Conservation (phyloP, 2,888 invertebrate species). For the Laothoe populi region DNA sequence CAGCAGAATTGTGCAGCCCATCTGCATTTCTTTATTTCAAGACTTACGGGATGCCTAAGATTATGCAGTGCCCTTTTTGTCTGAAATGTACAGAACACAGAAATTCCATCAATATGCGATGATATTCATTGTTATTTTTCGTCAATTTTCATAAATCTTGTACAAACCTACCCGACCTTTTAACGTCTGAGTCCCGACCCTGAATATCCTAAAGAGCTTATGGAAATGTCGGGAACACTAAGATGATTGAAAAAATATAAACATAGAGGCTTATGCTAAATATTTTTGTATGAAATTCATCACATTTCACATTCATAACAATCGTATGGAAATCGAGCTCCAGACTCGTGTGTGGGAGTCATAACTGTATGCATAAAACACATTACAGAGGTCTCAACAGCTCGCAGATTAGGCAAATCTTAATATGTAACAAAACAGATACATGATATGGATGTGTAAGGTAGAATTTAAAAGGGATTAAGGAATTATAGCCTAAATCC, state of each 20-base stretch:
- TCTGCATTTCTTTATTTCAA: too few species aligned
- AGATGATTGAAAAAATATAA: conserved; percentile 20
- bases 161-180: not conserved
- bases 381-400: not conserved
- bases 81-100: too few species aligned
- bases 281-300: not conserved
- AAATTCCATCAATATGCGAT: too few species aligned
- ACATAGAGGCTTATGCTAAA: conserved; percentile 9
- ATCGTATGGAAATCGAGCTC: not conserved
- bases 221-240: conserved; percentile 8
- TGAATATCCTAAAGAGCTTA: conserved; percentile 21
- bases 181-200: not conserved
- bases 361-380: not conserved
- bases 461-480: too few species aligned
- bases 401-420: conserved; percentile 26
- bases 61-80: too few species aligned
- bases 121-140: not conserved
- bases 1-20: too few species aligned
- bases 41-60: too few species aligned
- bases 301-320: conserved; percentile 14
- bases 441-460: too few species aligned
- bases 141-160: not conserved
- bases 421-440: not conserved
- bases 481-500: too few species aligned
- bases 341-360: not conserved